Percentiles rank a stretch among this genome's conserved stretches.
Conservation (phyloP, 1,140 invertebrate species). For the Eufriesea mexicana region DNA sequence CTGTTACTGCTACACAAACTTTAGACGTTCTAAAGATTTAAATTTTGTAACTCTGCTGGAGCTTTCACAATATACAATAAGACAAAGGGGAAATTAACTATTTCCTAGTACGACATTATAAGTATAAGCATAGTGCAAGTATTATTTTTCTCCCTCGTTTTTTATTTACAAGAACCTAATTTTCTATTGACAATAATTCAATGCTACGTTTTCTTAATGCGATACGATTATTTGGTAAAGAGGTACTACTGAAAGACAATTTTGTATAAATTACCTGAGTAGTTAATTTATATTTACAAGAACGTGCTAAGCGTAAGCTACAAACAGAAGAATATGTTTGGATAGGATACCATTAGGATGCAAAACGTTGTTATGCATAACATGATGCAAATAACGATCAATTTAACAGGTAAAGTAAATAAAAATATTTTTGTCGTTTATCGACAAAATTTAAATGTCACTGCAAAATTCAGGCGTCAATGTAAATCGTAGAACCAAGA, state of each 20-base stretch:
- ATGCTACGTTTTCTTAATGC: neutral
- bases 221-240: too few relatives aligned
- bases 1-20: neutral
- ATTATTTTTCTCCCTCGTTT: neutral
- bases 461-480: too few relatives aligned
- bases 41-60: neutral
- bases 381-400: neutral
- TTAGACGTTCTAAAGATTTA: neutral
- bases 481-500: too few relatives aligned
- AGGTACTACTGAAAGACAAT: neutral
- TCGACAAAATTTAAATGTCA: too few relatives aligned
- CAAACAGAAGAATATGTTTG: conserved; percentile 57
- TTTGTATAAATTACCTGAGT: conserved; percentile 42
- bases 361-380: neutral
- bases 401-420: too few relatives aligned
- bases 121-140: too few relatives aligned
- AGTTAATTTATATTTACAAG: conserved; percentile 48
- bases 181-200: too few relatives aligned
- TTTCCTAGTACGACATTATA: too few relatives aligned
- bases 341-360: neutral
- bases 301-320: conserved; percentile 49
- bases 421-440: too few relatives aligned
- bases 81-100: too few relatives aligned
- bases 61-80: too few relatives aligned
- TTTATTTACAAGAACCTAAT: neutral